These are phyloP conservation scores for Cerceris rybyensis DNA, from an alignment of 2,888 invertebrate species.

Conservation along the genomic window DNA sequence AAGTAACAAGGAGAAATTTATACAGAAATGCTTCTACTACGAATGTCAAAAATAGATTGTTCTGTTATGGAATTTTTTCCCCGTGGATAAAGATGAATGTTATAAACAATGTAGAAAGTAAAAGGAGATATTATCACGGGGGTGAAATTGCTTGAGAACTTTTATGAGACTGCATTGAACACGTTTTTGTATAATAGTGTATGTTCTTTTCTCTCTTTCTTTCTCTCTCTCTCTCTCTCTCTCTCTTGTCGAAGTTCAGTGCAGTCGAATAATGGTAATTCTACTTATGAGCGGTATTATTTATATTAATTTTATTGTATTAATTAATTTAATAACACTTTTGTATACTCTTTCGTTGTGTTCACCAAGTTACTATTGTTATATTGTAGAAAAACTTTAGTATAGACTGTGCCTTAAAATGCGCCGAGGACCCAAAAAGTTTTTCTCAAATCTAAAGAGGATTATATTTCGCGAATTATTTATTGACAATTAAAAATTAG, in stretches of 20 bases:
- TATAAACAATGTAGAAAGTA: conserved; percentile 8
- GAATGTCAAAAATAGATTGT: conserved; percentile 8
- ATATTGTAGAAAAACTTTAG: conserved; percentile 66
- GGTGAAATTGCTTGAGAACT: conserved; percentile 10
- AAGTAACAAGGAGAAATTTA: conserved; percentile 18
- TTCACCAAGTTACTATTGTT: conserved; percentile 72
- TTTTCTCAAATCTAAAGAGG: conserved; percentile 42
- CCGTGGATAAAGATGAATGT: background rate
- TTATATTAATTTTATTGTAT: conserved; percentile 70
- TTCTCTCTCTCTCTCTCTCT: background rate
- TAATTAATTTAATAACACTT: conserved; percentile 71
- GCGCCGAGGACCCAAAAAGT: conserved; percentile 48
- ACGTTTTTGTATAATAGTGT: conserved; percentile 22
- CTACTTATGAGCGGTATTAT: conserved; percentile 74
- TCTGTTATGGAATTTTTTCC: conserved; percentile 9
- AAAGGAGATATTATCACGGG: background rate
- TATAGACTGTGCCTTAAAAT: conserved; percentile 70
- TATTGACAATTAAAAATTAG: conserved; percentile 49
- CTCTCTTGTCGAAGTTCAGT: conserved; percentile 28
- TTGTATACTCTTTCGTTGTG: conserved; percentile 69
- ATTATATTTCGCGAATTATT: conserved; percentile 59
- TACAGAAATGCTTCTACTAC: conserved; percentile 7
- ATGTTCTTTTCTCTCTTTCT: conserved; percentile 11
- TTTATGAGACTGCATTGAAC: conserved; percentile 29
- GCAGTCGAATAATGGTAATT: conserved; percentile 62